Conservation (phyloP, 2,888 invertebrate species). For the Xestia sexstrigata region DNA sequence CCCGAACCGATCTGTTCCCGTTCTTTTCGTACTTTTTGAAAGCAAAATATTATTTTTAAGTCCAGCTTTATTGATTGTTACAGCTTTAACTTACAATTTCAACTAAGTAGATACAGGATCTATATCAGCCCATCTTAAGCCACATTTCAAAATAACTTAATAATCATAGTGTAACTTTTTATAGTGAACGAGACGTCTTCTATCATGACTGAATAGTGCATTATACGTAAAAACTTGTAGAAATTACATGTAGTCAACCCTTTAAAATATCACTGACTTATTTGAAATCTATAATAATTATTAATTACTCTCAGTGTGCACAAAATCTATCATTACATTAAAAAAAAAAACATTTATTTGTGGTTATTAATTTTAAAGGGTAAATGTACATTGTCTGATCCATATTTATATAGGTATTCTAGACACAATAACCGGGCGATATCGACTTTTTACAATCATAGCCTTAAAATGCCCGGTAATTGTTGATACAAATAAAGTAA, state of each 20-base stretch:
- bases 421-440: constrained; percentile 31
- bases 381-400: constrained; percentile 36
- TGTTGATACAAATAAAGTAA: constrained; percentile 11
- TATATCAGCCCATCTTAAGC: background rate
- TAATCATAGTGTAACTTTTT: background rate
- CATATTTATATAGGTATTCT: constrained; percentile 25
- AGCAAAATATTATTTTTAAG: background rate
- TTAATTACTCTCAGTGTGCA: constrained; percentile 14
- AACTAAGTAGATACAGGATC: background rate
- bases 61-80: background rate
- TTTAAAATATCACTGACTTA: constrained; percentile 35
- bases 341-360: constrained; percentile 15
- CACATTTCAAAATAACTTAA: background rate
- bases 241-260: constrained; percentile 43
- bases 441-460: constrained; percentile 54
- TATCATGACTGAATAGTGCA: constrained; percentile 53
- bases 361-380: constrained; percentile 36
- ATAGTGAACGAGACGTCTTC: constrained; percentile 49
- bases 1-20: background rate
- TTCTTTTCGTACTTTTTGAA: background rate
- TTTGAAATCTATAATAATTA: constrained; percentile 19
- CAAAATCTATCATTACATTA: background rate
- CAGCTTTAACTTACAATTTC: background rate
- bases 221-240: constrained; percentile 48
- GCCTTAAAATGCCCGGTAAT: constrained; percentile 45